Conservation (phyloP, 64 coral and sea anemone species). For the Montipora sp. region DNA sequence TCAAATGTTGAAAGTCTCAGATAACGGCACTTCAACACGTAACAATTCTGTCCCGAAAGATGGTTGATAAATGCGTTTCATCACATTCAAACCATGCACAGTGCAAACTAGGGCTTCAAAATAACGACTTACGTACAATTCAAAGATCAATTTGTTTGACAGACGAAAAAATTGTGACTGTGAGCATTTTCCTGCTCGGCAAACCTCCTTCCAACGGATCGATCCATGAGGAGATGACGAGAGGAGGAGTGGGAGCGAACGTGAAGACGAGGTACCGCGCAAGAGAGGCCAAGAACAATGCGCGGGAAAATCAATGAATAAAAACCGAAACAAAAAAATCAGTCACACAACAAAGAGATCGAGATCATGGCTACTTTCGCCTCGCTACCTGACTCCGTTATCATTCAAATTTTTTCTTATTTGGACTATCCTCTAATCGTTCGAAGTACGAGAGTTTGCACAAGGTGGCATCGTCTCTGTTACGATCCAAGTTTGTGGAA, state of each 20-base stretch:
- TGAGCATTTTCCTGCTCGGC: background rate
- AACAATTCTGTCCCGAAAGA: slow-evolving; percentile 33
- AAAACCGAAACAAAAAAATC: slow-evolving; percentile 39
- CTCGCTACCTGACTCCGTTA: slow-evolving; percentile 78
- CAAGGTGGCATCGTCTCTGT: slow-evolving; percentile 82
- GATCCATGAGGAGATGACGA: background rate
- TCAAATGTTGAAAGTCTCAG: background rate
- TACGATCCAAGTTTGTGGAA: slow-evolving; percentile 93
- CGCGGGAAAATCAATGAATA: slow-evolving; percentile 85
- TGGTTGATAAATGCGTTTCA: slow-evolving; percentile 41
- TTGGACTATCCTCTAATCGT: slow-evolving; percentile 71
- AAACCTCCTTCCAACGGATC: background rate
- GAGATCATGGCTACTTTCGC: slow-evolving; percentile 71
- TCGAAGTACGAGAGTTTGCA: slow-evolving; percentile 75
- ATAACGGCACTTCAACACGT: background rate
- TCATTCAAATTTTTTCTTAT: slow-evolving; percentile 91
- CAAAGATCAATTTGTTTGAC: background rate
- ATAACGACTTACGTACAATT: slow-evolving; percentile 4
- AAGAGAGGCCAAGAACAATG: slow-evolving; percentile 66
- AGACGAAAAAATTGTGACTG: background rate
- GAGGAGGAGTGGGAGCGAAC: background rate
- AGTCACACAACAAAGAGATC: slow-evolving; percentile 30
- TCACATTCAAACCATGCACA: background rate
- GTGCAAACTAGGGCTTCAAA: background rate
- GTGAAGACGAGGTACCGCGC: slow-evolving; percentile 50